phyloP scores from a whole-genome alignment of 2,888 invertebrate species.

The Lasius fuliginosus region DNA sequence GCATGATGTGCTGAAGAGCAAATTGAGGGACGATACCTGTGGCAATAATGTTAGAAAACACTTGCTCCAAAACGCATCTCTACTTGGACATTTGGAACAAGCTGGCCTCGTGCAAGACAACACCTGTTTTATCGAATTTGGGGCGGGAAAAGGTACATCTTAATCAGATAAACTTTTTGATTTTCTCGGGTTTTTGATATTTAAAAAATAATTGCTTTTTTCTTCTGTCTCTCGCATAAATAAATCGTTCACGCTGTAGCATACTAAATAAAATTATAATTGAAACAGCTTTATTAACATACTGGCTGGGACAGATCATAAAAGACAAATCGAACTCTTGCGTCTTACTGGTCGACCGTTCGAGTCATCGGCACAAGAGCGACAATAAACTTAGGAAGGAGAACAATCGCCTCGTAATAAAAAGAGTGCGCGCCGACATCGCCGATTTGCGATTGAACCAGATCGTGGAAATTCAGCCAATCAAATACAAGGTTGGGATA shows the following conservation, averaged over 20 bases:
- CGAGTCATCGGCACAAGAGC: slow-evolving; percentile 93
- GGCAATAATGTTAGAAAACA: slow-evolving; percentile 91
- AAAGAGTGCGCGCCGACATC: slow-evolving; percentile 93
- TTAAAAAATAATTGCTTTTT: neutral
- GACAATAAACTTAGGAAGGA: slow-evolving; percentile 89
- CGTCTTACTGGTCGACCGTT: slow-evolving; percentile 93
- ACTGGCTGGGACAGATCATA: slow-evolving; percentile 91
- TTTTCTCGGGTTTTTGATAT: neutral
- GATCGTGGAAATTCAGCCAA: slow-evolving; percentile 86
- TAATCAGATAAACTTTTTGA: slow-evolving; percentile 12
- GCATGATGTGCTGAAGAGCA: slow-evolving; percentile 87
- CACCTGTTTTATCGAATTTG: slow-evolving; percentile 94
- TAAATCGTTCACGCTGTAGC: neutral
- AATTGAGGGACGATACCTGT: slow-evolving; percentile 87
- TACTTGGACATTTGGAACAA: slow-evolving; percentile 90
- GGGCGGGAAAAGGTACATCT: slow-evolving; percentile 93
- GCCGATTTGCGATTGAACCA: slow-evolving; percentile 91
- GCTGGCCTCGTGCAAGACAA: slow-evolving; percentile 88
- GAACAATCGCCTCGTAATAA: slow-evolving; percentile 86
- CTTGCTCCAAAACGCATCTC: slow-evolving; percentile 92
- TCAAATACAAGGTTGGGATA: slow-evolving; percentile 88
- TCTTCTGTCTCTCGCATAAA: neutral
- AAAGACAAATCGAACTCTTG: slow-evolving; percentile 86
- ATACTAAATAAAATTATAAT: neutral
- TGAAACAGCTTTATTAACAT: slow-evolving; percentile 91